A percentile compares a stretch with the other conserved stretches of the same genome.
Conservation (phyloP, 1,140 invertebrate genomes). For the Diorhabda carinulata region DNA sequence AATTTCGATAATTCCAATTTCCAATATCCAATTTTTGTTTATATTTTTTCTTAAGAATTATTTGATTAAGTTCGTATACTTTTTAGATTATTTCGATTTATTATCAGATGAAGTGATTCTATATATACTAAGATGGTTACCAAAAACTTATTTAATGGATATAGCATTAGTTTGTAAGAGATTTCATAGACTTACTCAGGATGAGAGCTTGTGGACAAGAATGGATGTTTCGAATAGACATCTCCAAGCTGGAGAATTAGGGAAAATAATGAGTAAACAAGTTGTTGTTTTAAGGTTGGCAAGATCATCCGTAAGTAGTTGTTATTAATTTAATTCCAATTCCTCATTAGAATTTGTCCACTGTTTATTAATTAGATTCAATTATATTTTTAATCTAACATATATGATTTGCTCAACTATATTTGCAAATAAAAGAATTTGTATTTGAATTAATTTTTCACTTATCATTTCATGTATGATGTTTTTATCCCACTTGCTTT, state of each 20-base stretch:
- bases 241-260: slow-evolving; percentile 62
- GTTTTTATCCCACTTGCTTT: too few relatives aligned
- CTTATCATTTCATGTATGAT: too few relatives aligned
- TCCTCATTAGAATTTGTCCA: too few relatives aligned
- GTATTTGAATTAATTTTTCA: too few relatives aligned
- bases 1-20: too few relatives aligned
- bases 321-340: too few relatives aligned
- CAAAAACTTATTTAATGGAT: slow-evolving; percentile 68
- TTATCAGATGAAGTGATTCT: slow-evolving; percentile 81
- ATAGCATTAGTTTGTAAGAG: slow-evolving; percentile 66
- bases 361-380: too few relatives aligned
- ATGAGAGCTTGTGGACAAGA: slow-evolving; percentile 80
- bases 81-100: slow-evolving; percentile 57
- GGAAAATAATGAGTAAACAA: slow-evolving; percentile 67
- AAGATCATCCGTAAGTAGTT: slow-evolving; percentile 19
- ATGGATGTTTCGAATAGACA: slow-evolving; percentile 72
- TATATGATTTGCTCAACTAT: too few relatives aligned
- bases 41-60: neutral
- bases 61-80: neutral
- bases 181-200: slow-evolving; percentile 67
- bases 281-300: slow-evolving; percentile 71
- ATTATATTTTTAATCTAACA: too few relatives aligned
- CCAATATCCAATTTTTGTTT: too few relatives aligned
- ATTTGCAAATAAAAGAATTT: too few relatives aligned
- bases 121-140: slow-evolving; percentile 76